Conservation (phyloP, 1,140 invertebrate species). For the Pemphigus obesinymphae region DNA sequence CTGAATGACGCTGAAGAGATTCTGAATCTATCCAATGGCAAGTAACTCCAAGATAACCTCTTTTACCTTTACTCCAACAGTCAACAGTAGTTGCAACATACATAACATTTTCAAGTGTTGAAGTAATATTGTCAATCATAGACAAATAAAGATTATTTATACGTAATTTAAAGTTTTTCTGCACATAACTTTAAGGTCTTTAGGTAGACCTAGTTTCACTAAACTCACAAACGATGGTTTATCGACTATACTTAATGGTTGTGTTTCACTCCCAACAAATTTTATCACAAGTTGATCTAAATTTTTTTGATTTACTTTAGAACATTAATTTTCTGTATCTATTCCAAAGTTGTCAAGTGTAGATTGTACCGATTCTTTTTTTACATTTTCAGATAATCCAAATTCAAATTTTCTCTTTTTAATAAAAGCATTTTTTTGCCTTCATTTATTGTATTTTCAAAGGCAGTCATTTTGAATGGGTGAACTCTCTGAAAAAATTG, state of each 20-base stretch:
- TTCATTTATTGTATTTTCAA: too few species aligned
- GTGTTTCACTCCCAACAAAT: conserved; percentile 11
- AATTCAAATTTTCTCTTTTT: too few species aligned
- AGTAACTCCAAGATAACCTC: conserved; percentile 15
- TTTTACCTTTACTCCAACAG: conserved; percentile 15
- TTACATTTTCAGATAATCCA: too few species aligned
- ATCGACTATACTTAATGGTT: conserved; percentile 16
- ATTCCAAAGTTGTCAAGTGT: not conserved
- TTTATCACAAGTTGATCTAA: not conserved
- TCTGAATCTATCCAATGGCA: conserved; percentile 10
- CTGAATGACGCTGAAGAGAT: conserved; percentile 9
- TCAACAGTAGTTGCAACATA: conserved; percentile 4
- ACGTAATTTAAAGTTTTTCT: conserved; percentile 14
- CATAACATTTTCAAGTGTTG: not conserved
- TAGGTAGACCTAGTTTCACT: not conserved
- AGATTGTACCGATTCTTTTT: not conserved
- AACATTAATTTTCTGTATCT: not conserved
- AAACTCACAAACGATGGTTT: conserved; percentile 9
- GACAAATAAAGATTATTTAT: not conserved
- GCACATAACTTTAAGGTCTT: conserved; percentile 7
- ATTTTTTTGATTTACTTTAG: not conserved
- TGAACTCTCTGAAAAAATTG: too few species aligned
- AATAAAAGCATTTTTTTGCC: too few species aligned
- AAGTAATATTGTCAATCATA: conserved; percentile 15
- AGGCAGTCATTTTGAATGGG: too few species aligned